Evolutionary conservation across 2,797 vertebrate species (phyloP), one percentile per base, ranked within the genome.

Genomic region (Micromesistius poutassou): DNA sequence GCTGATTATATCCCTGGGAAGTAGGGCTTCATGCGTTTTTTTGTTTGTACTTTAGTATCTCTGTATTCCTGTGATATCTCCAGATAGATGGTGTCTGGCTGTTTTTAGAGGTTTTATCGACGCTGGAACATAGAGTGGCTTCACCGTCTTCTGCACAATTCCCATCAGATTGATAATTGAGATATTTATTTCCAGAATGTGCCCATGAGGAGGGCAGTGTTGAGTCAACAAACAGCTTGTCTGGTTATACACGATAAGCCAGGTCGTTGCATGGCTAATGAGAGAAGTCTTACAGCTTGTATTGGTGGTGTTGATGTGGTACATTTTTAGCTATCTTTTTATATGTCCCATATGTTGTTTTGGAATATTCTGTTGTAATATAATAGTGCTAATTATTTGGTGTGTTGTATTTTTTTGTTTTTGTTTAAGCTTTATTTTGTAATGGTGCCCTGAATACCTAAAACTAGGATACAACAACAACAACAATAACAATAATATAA

Each of bases 211-310:
- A 88, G 87, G 72, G 79, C 87, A 82, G 84, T 86, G 86, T 88
- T 89, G 87, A 90, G 87, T 92, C 86, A 92, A 91, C 91, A 89
- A 88, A 84, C 89, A 88, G 85, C 85, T 89, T 86, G 89, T 85
- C 89, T 91, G 90, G 87, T 88, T 89, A 79, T 86, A 90, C 83
- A 84, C 83, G 91, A 91, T 92, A 91, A 91, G 87, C 82, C 82
- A 81, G 73, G 75, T 74, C 73, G 72, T 76, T 76, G 86, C 88
- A 83, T 86, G 76, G 79, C 62, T 86, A 88, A 90, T 90, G 85
- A 87, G 83, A 87, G 78, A 84, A 80, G 80, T 87, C 86, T 87
- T 84, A 89, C 83, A 79, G 74, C 70, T 78, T 82, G 78, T 80
- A 71, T 80, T 79, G 72, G 72, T 71, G 28, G 9, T 31, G 76